Percentiles rank a stretch among this genome's conserved stretches.
Conservation (phyloP, 2,888 invertebrate genomes). For the Tuta absoluta region DNA sequence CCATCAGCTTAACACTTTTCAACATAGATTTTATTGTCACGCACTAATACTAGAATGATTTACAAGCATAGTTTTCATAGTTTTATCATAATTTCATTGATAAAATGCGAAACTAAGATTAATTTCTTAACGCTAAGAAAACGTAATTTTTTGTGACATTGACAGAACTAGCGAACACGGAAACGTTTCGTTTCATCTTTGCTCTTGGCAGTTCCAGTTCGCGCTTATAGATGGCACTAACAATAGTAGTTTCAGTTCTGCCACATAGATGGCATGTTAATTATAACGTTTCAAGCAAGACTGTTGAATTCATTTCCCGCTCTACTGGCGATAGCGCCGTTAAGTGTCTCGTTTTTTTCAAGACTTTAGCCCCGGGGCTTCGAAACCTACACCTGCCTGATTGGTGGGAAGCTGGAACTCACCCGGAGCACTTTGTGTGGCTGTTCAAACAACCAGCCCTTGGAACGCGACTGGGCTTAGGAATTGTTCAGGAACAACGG, state of each 20-base stretch:
- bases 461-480: too few relatives aligned
- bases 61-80: conserved; percentile 41
- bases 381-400: too few relatives aligned
- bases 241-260: neutral
- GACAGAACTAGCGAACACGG: neutral
- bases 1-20: conserved; percentile 63
- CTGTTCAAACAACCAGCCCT: too few relatives aligned
- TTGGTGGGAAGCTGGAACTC: too few relatives aligned
- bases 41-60: conserved; percentile 31
- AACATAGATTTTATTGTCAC: conserved; percentile 53
- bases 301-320: too few relatives aligned
- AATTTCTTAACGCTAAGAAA: neutral
- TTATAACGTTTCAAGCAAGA: too few relatives aligned
- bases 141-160: neutral
- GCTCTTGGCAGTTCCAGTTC: neutral
- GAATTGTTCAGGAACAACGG: too few relatives aligned
- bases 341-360: too few relatives aligned
- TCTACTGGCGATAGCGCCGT: too few relatives aligned
- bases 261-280: too few relatives aligned
- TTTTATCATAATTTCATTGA: conserved; percentile 40
- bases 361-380: too few relatives aligned
- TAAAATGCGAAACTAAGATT: conserved; percentile 27
- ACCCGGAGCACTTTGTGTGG: too few relatives aligned
- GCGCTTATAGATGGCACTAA: neutral
- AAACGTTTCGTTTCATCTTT: neutral